These are phyloP conservation scores for Gopherus flavomarginatus DNA, from an alignment of 2,113 vertebrate species.

Conservation along the genomic window DNA sequence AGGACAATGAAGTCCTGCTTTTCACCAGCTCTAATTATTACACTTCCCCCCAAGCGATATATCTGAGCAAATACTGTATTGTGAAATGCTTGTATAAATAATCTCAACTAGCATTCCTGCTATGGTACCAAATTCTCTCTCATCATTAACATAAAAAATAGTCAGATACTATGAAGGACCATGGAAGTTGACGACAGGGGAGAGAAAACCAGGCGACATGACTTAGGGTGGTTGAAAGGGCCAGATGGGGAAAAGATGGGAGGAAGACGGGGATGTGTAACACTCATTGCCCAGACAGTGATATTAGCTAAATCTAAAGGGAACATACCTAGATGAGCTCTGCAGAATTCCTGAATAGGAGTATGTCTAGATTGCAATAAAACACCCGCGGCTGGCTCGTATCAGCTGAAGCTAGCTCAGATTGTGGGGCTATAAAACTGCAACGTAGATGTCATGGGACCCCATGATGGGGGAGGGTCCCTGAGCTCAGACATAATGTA, in stretches of 20 bases:
- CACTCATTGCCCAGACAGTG: background rate
- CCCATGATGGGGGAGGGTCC: too few relatives aligned
- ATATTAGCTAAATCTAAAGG: background rate
- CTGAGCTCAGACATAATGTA: too few relatives aligned
- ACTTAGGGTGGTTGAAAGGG: background rate
- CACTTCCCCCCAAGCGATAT: fast-evolving
- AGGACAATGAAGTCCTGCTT: background rate
- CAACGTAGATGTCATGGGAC: too few relatives aligned
- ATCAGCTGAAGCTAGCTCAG: too few relatives aligned
- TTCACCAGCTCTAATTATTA: background rate
- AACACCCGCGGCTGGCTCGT: too few relatives aligned
- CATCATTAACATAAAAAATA: background rate
- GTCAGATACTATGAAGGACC: background rate
- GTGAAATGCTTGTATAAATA: background rate
- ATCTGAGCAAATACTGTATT: background rate
- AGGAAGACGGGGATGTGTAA: too few relatives aligned
- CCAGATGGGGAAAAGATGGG: background rate
- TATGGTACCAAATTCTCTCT: background rate
- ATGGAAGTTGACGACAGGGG: background rate
- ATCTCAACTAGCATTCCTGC: background rate
- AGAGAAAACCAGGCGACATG: background rate
- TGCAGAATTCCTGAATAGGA: background rate
- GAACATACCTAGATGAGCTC: background rate
- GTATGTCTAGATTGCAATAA: background rate
- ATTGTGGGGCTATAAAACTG: too few relatives aligned